Evolutionary conservation across 1,140 invertebrate genomes (phyloP), one percentile per base, ranked within the genome.

Genomic region (Marisa cornuarietis): DNA sequence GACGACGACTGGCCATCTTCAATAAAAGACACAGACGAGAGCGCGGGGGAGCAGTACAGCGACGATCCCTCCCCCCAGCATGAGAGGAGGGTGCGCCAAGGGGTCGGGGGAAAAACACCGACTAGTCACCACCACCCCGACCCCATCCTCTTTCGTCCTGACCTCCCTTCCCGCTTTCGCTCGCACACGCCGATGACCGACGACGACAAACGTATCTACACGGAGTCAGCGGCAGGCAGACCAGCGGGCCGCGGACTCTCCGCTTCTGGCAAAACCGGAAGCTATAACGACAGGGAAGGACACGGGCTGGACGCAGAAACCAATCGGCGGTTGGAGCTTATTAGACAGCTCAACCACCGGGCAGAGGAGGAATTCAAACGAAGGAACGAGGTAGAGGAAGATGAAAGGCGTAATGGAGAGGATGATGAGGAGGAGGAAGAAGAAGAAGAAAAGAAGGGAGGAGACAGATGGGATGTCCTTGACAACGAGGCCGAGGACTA

Each of bases 321-420:
- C 7, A 63, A 77, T 20, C 20, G 76, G 22, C 26, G 65, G 63
- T 49, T 77, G 63, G 76, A 77, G 54, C 24, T 22, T 16, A n/a
- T 77, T 9, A 51, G 76, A 18, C 63, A 68, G n/a, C n/a, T 77
- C 5, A 63, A 77, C 49, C 63, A 77, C 20, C 24, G 54, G 6
- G 49, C n/a, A 51, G n/a, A 20, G 8, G 62, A 68, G 22, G 63
- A 16, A 7, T 16, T 51, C 10, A 66, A 31, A n/a, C 62, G 42
- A 26, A n/a, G 51, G 63, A 65, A 20, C 13, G 62, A 76, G 74
- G 61, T 6, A 7, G 9, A 18, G 62, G 26, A 18, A 63, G 18
- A n/a, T 18, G 62, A 63, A 18, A 18, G 24, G 26, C 31, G 49
- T 26, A 22, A 24, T n/a, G 9, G 51, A 31, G 58, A 75, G 51